These are phyloP conservation scores for Leptonema lineaticorne DNA, from an alignment of 1,140 invertebrate genomes.

Conservation along the genomic window DNA sequence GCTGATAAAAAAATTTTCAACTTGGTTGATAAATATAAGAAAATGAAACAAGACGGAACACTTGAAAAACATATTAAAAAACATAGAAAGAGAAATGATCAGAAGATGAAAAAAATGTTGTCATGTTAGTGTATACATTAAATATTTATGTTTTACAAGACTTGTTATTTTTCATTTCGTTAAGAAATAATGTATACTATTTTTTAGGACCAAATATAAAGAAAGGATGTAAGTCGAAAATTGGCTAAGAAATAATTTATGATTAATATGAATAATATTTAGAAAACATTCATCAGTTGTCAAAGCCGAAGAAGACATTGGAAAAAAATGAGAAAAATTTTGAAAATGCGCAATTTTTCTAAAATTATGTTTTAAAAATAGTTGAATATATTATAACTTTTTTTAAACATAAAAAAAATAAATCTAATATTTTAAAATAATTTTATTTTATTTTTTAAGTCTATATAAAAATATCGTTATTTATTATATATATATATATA, in stretches of 20 bases:
- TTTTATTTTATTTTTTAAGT: conserved; percentile 1
- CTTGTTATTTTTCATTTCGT: background rate
- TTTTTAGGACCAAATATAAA: background rate
- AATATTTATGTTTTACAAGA: no score
- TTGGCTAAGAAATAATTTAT: no score
- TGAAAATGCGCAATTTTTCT: no score
- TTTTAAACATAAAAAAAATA: background rate
- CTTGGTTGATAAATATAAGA: conserved; percentile 71
- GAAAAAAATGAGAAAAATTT: no score
- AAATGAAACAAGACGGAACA: conserved; percentile 69
- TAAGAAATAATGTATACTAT: background rate
- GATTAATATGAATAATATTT: no score
- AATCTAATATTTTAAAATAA: background rate
- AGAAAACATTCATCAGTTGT: no score
- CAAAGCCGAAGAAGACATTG: no score
- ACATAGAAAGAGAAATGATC: conserved; percentile 65
- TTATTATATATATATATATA: background rate
- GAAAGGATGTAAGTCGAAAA: background rate
- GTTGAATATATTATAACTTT: background rate
- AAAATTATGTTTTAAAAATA: no score
- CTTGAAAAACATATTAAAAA: conserved; percentile 75
- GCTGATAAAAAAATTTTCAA: conserved; percentile 68
- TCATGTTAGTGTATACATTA: no score
- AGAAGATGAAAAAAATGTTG: conserved; percentile 56
- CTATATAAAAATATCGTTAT: background rate